Evolutionary conservation across 2,888 invertebrate genomes (phyloP).

Genomic region (Exephanes ischioxanthus): DNA sequence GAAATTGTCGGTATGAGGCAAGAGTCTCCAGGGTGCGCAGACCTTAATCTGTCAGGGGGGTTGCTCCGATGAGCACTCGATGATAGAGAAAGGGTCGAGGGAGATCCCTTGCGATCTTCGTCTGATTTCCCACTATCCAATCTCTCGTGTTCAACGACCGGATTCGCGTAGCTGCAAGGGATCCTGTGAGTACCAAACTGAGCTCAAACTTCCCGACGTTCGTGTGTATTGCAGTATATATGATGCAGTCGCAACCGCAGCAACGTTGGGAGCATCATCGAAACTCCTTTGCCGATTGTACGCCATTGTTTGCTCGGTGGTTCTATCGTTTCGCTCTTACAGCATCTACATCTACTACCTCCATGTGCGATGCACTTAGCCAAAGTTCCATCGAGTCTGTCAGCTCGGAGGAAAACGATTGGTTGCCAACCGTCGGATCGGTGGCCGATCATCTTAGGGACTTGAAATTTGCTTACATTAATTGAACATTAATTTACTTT

Average conservation of each 20-base stretch:
- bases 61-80: conserved; percentile 60
- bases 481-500: too few relatives aligned
- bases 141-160: conserved; percentile 45
- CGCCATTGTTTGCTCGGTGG: too few relatives aligned
- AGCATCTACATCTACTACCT: too few relatives aligned
- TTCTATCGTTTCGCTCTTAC: too few relatives aligned
- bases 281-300: too few relatives aligned
- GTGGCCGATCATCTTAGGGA: too few relatives aligned
- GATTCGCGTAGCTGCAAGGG: conserved; percentile 47
- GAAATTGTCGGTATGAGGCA: conserved; percentile 1
- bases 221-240: not conserved
- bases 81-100: conserved; percentile 67
- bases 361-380: too few relatives aligned
- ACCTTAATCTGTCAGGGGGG: conserved; percentile 64
- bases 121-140: conserved; percentile 38
- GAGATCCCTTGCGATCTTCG: conserved; percentile 43
- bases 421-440: too few relatives aligned
- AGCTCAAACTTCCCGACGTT: conserved; percentile 27
- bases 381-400: too few relatives aligned
- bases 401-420: too few relatives aligned
- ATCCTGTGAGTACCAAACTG: conserved; percentile 57
- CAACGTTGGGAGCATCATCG: not conserved
- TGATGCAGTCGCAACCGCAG: not conserved
- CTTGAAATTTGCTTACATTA: too few relatives aligned
- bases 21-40: conserved; percentile 19